Base-by-base conservation (phyloP, 1,140 invertebrate genomes). In the Nilaparvata lugens region DNA sequence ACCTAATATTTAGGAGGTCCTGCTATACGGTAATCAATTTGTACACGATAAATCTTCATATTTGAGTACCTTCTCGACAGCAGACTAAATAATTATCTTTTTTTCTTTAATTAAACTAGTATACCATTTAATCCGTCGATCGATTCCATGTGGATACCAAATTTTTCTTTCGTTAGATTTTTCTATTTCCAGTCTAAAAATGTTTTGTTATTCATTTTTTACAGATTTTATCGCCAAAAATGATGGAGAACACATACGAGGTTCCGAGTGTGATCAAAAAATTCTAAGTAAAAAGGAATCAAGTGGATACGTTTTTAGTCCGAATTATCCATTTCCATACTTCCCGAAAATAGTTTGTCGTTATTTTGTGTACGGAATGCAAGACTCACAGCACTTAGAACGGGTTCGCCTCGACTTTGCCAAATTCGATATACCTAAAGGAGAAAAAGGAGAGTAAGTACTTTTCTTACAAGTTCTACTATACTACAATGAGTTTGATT, bases 331-430 rank as follows among this genome's bases (percentile, higher is more conserved):
- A 68, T 93, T 85, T 77, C 87, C 87, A 52, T 97, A 96, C 78
- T 88, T 94, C 74, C 86, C 87, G 65, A 95, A 96, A 81, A 88
- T 93, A 71, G 91, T 95, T 63, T 97, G 95, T 80, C 88, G 90
- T 75, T 97, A 97, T 80, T 97, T 95, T 82, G 90, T 98, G 72
- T 97, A 97, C 77, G 95, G 93, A 64, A 88, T 97, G 81, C 91
- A 96, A 78, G 93, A 97, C 76, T 85, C 86, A 56, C 92, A 97
- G 73, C 87, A 96, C 78, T 81, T 97, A 69, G 95, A 98, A 75
- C 84, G 93, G 74, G 93, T 96, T 56, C 81, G 85, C 61, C 77
- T 98, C 52, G 84, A 89, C 67, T 97, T 98, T 76, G 78, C 83
- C 51, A 83, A 83, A 70, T 95, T 97, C 77, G 87, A 91, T 71